Base-by-base conservation (phyloP, 1,140 invertebrate species). In the Cecropterus lyciades region DNA sequence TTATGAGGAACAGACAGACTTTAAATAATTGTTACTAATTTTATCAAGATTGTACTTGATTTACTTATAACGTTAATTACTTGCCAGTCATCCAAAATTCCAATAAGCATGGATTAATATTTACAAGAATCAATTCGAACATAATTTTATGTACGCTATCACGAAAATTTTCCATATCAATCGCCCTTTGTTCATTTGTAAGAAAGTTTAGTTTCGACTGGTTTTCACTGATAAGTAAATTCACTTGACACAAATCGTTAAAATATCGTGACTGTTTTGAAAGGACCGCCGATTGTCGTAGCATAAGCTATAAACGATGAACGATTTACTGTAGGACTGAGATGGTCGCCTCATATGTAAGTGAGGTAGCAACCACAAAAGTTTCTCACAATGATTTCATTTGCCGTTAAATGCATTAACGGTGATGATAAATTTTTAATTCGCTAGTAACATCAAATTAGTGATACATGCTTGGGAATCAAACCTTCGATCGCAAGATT, bases 101-200 rank as follows among this genome's bases (percentile, higher is more conserved):
- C 13, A 37, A 10, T 33, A 3, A 24, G 20, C 16, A 33, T 15
- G 2, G 14, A 33, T 13, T 13, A n/a, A 27, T 30, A 33, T 24
- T 24, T 42, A 17, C 17, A 43, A 20, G 53, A 56, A 56, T 43
- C 53, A 56, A 45, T 43, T 43, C 17, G 42, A 45, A 24, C 37
- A n/a, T 3, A 55, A 55, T 24, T 55, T 56, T 56, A 56, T 56
- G 53, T 56, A 56, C 17, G n/a, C 17, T 20, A 43, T 56, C 53
- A 56, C 37, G 37, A 56, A 56, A 9, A 1, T 8, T 16, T 17
- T 56, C n/a, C 42, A 20, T n/a, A 11, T 20, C 5, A n/a, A 10
- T 43, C 20, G 16, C 16, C 16, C 16, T 42, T 42, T 56, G 42
- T 42, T 40, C 10, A 1, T 1, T 17, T 3, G 16, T 8, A 42